A percentile compares a stretch with the other conserved stretches of the same genome.
phyloP scores from a whole-genome alignment of 2,888 invertebrate species.

The Yponomeuta evonymella region DNA sequence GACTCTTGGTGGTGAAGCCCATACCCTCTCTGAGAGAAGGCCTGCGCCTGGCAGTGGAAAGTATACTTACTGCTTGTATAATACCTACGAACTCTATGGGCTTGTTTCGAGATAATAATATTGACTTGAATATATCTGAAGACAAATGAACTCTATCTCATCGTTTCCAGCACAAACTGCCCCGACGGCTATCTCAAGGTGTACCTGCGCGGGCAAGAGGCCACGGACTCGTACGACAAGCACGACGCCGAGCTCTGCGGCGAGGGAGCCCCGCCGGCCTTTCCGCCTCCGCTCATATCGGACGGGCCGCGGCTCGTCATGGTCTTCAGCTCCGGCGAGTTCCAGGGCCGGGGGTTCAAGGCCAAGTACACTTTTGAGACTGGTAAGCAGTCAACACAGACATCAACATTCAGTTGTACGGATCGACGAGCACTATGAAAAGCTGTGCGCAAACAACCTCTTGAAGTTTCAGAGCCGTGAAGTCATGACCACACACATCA shows the following conservation, averaged over 20 bases:
- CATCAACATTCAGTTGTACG: too few relatives aligned
- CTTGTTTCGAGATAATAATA: too few relatives aligned
- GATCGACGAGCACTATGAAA: too few relatives aligned
- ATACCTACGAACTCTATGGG: too few relatives aligned
- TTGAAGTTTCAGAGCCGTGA: too few relatives aligned
- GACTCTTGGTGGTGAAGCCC: too few relatives aligned
- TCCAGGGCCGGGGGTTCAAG: slow-evolving; percentile 93
- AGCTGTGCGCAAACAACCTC: too few relatives aligned
- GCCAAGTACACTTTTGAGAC: slow-evolving; percentile 90
- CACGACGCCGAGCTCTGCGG: slow-evolving; percentile 96
- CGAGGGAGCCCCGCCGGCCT: slow-evolving; percentile 69
- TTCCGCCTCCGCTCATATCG: slow-evolving; percentile 88
- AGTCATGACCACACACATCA: too few relatives aligned
- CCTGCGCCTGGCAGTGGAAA: too few relatives aligned
- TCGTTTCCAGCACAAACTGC: slow-evolving; percentile 75
- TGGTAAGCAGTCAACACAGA: slow-evolving; percentile 63
- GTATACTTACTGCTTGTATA: too few relatives aligned
- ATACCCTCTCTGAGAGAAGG: too few relatives aligned
- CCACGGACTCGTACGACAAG: slow-evolving; percentile 93
- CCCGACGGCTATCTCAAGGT: slow-evolving; percentile 93
- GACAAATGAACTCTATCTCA: not conserved
- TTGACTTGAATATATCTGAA: not conserved
- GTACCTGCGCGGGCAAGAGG: slow-evolving; percentile 94
- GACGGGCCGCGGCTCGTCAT: slow-evolving; percentile 95
- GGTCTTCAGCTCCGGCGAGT: slow-evolving; percentile 95